phyloP scores from a whole-genome alignment of 2,797 vertebrate species.

The Ptychadena robeensis region DNA sequence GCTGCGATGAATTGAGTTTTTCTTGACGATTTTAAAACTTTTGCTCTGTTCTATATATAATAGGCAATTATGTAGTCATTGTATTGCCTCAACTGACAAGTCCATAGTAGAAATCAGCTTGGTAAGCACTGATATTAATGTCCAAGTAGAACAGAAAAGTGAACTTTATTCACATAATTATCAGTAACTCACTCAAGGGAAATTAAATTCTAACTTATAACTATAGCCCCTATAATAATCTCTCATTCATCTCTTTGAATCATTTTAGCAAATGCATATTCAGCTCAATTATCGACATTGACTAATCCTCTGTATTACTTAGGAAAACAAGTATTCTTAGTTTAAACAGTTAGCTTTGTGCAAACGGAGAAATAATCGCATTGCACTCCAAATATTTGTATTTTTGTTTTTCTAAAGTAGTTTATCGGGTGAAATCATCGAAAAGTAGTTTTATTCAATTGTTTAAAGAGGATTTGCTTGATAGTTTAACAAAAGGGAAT shows the following conservation, averaged over 20 bases:
- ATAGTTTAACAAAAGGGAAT: conserved; percentile 3
- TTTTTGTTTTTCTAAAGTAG: conserved; percentile 22
- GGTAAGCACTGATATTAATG: conserved; percentile 3
- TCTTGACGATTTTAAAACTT: no score
- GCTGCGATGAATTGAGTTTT: no score
- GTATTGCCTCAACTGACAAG: no score
- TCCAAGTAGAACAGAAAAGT: conserved; percentile 9
- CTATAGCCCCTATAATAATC: conserved; percentile 18
- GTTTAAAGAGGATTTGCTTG: conserved; percentile 40
- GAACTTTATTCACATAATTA: conserved; percentile 38
- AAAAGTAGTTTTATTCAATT: background rate
- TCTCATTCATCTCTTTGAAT: conserved; percentile 43
- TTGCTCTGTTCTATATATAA: no score
- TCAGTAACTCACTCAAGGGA: conserved; percentile 44
- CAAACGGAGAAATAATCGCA: conserved; percentile 19
- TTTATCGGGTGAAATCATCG: background rate
- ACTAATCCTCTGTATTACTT: conserved; percentile 44
- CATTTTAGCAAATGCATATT: conserved; percentile 45
- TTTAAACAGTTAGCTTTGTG: conserved; percentile 23
- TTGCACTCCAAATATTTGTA: conserved; percentile 47
- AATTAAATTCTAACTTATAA: conserved; percentile 47
- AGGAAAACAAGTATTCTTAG: conserved; percentile 14
- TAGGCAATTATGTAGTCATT: no score
- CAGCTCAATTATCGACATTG: conserved; percentile 51
- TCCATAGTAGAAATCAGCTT: no score